Percentiles rank a stretch among this genome's conserved stretches.
These are phyloP conservation scores for Anguilla marmorata DNA, from an alignment of 2,797 vertebrate genomes.

Conservation along the genomic window DNA sequence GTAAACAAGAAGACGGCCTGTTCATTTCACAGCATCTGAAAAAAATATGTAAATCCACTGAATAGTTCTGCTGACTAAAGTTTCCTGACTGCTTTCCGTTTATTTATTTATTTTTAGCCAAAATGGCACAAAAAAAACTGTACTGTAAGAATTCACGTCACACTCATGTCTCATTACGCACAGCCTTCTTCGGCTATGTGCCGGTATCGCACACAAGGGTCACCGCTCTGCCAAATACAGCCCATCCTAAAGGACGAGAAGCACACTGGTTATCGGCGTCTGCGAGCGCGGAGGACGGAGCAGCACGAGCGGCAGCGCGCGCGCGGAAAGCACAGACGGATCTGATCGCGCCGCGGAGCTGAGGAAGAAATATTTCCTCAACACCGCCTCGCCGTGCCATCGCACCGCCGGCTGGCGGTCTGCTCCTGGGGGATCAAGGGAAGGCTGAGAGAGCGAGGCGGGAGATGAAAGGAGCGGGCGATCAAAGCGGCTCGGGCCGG, in stretches of 20 bases:
- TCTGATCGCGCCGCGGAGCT: background rate
- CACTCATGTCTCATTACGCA: background rate
- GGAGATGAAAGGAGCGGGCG: slow-evolving; percentile 47
- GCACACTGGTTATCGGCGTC: background rate
- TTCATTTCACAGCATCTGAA: background rate
- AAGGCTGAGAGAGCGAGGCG: slow-evolving; percentile 34
- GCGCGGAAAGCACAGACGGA: background rate
- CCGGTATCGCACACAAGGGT: no score
- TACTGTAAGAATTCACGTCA: background rate
- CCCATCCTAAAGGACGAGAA: background rate
- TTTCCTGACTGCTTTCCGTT: background rate
- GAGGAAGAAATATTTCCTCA: background rate
- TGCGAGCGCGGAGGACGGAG: no score
- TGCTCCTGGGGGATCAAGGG: slow-evolving; percentile 37
- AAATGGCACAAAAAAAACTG: background rate
- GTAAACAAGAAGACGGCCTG: background rate
- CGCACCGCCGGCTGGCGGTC: background rate
- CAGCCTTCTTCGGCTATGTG: background rate
- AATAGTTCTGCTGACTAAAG: background rate
- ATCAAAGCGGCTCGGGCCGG: slow-evolving; percentile 41
- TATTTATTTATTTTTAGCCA: background rate
- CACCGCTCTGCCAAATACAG: no score
- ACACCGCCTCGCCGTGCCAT: background rate
- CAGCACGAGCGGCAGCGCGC: background rate
- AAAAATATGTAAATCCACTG: background rate